These are phyloP conservation scores for Cyaniris semiargus DNA, from an alignment of 2,888 invertebrate species.

Conservation along the genomic window DNA sequence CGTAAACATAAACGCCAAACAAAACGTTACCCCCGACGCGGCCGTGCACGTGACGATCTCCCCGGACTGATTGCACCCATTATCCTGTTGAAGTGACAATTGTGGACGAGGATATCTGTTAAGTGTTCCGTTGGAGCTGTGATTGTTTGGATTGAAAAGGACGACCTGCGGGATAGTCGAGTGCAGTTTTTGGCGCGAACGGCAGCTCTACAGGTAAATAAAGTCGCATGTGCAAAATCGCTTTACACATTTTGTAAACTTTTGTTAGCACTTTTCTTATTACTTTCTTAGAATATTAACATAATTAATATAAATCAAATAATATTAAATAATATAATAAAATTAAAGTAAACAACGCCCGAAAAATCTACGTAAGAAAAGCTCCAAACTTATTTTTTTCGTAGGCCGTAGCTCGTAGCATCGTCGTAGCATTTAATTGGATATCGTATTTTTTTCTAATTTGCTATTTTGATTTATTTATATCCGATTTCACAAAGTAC, in stretches of 20 bases:
- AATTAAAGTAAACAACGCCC: not conserved
- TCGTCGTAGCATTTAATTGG: not conserved
- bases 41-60: slow-evolving; percentile 1
- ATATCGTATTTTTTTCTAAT: not conserved
- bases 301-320: not conserved
- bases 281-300: not conserved
- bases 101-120: slow-evolving; percentile 57
- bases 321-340: not conserved
- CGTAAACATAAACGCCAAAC: not conserved
- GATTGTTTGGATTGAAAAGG: slow-evolving; percentile 51
- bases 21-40: not conserved
- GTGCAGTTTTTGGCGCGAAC: slow-evolving; percentile 32
- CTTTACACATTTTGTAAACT: not conserved
- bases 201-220: slow-evolving; percentile 18
- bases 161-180: slow-evolving; percentile 35
- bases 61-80: slow-evolving; percentile 6
- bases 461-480: not conserved
- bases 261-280: not conserved
- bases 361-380: not conserved
- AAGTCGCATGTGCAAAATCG: not conserved
- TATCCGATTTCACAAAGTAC: not conserved
- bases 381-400: slow-evolving; percentile 2
- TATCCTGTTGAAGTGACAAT: slow-evolving; percentile 55
- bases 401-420: slow-evolving; percentile 13
- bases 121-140: slow-evolving; percentile 60